Conservation (phyloP, 2,113 vertebrate genomes). For the Boulengeromyrus knoepffleri region DNA sequence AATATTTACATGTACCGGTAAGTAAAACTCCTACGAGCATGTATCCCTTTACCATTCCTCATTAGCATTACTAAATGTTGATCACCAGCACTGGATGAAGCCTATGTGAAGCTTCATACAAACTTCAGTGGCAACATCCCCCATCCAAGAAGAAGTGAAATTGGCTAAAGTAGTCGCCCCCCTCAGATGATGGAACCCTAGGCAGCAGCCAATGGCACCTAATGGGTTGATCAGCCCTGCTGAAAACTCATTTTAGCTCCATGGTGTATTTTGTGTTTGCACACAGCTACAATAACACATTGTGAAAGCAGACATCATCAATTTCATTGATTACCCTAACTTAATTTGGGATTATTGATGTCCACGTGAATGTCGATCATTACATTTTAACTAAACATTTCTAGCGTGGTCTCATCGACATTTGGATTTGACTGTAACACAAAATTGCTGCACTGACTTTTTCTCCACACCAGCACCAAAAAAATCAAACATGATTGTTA, state of each 20-base stretch:
- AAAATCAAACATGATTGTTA: neutral
- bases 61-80: neutral
- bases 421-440: neutral
- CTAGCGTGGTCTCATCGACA: neutral
- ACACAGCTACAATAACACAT: neutral
- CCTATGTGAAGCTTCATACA: neutral
- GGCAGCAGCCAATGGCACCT: neutral
- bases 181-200: neutral
- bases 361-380: neutral
- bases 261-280: neutral
- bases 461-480: neutral
- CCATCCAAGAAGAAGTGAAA: neutral
- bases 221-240: neutral
- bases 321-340: neutral
- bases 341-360: neutral
- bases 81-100: neutral
- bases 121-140: neutral
- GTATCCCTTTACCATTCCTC: neutral
- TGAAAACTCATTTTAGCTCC: neutral
- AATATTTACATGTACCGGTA: neutral
- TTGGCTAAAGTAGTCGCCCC: neutral
- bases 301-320: neutral
- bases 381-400: neutral
- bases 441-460: neutral
- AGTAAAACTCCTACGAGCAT: neutral